Evolutionary conservation across 2,797 vertebrate species (phyloP), one percentile per base, ranked within the genome.

Genomic region (Xerus rutilus): DNA sequence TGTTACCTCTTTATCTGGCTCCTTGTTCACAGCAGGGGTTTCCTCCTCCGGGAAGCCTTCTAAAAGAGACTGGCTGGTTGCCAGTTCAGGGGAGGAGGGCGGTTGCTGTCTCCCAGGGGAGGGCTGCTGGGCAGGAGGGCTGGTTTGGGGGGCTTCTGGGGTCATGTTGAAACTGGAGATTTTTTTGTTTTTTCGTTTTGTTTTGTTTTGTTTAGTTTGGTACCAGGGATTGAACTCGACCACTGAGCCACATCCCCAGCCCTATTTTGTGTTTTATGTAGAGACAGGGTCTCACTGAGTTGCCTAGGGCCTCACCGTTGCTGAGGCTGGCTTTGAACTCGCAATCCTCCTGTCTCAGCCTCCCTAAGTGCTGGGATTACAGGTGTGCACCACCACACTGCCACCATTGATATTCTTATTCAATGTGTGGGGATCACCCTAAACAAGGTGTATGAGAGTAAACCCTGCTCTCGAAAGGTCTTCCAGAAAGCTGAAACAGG

Each of bases 1-100:
- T 17, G 69, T n/a, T 83, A 52, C 45, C 15, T 39, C 70, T 89
- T 87, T 28, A 12, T n/a, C 4, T 72, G 65, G 49, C 20, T 82
- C 32, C 47, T 73, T 49, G 43, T 82, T 81, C n/a, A 17, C 28
- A 4, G 15, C 1, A 84, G 43, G 78, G 72, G 49, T 62, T 77
- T 90, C 78, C 94, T 92, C 77, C 67, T 91, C 52, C 43, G 45
- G 89, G 91, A 93, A 79, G 70, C 32, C 86, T 72, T 64, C 70
- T 57, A 14, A 73, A 74, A 39, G 62, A 0, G 1, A 59, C 45
- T 49, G 59, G 32, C 87, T 25, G 86, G 7, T 32, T 28, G 82
- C 23, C 69, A 9, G 21, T 0, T 3, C 78, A 88, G 23, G 76
- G 67, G 64, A 28, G 21, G 28, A 30, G 52, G 17, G 25, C 23